Evolutionary conservation across 2,888 invertebrate species (phyloP), one percentile per base, ranked within the genome.

Genomic region (Odontocerum albicorne): DNA sequence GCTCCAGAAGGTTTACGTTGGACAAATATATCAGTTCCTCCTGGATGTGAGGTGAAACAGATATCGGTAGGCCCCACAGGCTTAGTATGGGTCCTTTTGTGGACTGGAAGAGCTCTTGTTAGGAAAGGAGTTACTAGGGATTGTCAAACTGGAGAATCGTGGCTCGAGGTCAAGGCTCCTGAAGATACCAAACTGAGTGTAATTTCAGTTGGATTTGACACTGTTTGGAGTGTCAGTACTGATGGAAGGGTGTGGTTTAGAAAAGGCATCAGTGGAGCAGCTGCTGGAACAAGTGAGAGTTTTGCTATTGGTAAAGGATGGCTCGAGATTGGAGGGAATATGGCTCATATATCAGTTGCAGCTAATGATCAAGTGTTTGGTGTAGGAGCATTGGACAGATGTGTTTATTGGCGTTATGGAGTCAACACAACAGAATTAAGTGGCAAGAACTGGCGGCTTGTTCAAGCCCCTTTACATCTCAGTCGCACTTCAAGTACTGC

Each of bases 321-420:
- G 95, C 83, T 94, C 20, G 90, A 92, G 77, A 92, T 95, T 82
- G 87, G 91, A 57, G 92, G 91, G 39, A 84, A 86, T 68, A 89
- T 95, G 84, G 81, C 85, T 16, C 80, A 88, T 66, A 80, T 95
- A 40, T 88, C 92, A n/a, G 88, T 94, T 52, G 88, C 92, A 22
- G 81, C 86, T 10, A 91, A 91, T 72, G 93, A 95, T 74, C 94
- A 95, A 80, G 86, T 90, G 7, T 92, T 92, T 81, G 93, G 88
- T 8, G 85, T 94, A 63, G 92, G 93, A 4, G 84, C 86, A 38
- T 84, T 87, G 61, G 93, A 94, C 72, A 85, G 92, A 57, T 80
- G 85, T 61, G 80, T 92, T 53, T 93, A 92, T 70, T 87, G 88
- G 72, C 79, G 94, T 49, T 85, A 84, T 63, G 90, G 91, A 17